These are phyloP conservation scores for Lamellibrachia luymesi DNA, from an alignment of 1,140 invertebrate genomes.

Conservation along the genomic window DNA sequence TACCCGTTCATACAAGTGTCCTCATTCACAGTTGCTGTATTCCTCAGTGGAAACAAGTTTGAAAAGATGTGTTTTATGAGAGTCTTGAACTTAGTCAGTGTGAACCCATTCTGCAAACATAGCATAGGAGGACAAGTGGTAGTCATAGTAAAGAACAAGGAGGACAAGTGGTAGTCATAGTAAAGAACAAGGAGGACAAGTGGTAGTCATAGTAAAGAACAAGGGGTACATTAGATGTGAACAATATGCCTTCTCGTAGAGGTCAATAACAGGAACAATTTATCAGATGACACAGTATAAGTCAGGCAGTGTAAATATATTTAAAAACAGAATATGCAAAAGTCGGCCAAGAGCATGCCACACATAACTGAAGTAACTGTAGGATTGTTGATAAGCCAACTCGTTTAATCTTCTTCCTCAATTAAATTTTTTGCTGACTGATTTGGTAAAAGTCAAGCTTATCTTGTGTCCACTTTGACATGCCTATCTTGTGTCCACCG, in stretches of 20 bases:
- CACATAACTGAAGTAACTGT: not conserved
- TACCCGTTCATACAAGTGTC: no score
- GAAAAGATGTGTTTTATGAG: no score
- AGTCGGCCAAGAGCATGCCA: not conserved
- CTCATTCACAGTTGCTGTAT: no score
- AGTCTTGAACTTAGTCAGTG: no score
- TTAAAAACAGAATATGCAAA: not conserved
- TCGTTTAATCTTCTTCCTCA: not conserved
- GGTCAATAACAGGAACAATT: not conserved
- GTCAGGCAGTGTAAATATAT: not conserved
- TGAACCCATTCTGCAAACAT: no score
- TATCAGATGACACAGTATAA: not conserved
- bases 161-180: not conserved
- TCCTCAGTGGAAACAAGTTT: no score
- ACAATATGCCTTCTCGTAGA: not conserved
- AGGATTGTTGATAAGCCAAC: not conserved
- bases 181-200: not conserved
- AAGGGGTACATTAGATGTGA: not conserved
- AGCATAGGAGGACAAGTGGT: not conserved
- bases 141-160: no score
- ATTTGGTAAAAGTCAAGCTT: no score
- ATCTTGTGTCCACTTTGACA: no score
- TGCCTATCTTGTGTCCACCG: no score
- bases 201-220: not conserved
- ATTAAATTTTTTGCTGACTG: no score